Base-by-base conservation (phyloP, 1,140 invertebrate species). In the Archivesica marissinica region DNA sequence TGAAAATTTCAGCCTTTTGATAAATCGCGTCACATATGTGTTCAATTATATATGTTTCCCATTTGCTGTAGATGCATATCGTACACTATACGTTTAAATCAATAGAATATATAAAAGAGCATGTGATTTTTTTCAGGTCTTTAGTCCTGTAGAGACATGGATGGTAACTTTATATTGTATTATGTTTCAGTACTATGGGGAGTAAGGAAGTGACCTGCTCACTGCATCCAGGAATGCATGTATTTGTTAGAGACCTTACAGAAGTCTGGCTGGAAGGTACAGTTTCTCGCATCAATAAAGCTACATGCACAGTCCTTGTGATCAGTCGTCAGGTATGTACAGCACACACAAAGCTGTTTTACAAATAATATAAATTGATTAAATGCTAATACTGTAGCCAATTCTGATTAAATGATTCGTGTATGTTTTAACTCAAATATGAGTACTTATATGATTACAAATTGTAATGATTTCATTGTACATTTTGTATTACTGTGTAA, bases 171-270 rank as follows among this genome's bases (percentile, higher is more conserved):
- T n/a, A n/a, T n/a, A n/a, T n/a, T n/a, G n/a, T n/a, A n/a, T n/a
- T n/a, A n/a, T n/a, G n/a, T n/a, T n/a, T n/a, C n/a, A n/a, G n/a
- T n/a, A n/a, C n/a, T 41, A 72, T 72, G 68, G 25, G 25, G 33
- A 72, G 25, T 72, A 15, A 47, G 35, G 68, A 72, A 38, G 25
- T 13, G 15, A 33, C 38, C 7, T 13, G n/a, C n/a, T 50, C 4
- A 20, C n/a, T 64, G 9, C 35, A 44, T n/a, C 76, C 76, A 20
- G 76, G 76, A 33, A 35, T 61, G 56, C 9, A 7, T 20, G 76
- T 79, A 0, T 79, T 44, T 79, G 38, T 79, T n/a, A 50, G 28
- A 66, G 76, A 79, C 50, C 1, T 17, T 25, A 44, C 56, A 33
- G 6, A 79, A 30, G 39, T 79, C 0, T 79, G 76, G 76, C 4